These are phyloP conservation scores for Elysia chlorotica DNA, from an alignment of 1,140 invertebrate species.

Conservation along the genomic window DNA sequence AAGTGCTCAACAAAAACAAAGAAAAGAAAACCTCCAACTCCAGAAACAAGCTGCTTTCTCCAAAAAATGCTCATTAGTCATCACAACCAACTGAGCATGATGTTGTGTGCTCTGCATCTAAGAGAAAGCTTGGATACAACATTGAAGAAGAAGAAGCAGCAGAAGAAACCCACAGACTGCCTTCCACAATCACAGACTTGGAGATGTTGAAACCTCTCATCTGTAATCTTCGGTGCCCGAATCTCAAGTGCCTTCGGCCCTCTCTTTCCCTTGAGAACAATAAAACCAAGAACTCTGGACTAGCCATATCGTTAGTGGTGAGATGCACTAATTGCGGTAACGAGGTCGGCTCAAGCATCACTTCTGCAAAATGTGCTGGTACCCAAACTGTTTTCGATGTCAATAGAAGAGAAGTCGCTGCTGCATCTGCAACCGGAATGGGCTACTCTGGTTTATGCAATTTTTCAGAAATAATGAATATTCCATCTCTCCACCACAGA, in stretches of 20 bases:
- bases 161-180: not conserved
- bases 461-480: not conserved
- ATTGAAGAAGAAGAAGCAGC: not conserved
- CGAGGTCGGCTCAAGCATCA: not conserved
- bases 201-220: not conserved
- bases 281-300: not conserved
- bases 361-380: not conserved
- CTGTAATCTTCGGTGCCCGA: not conserved
- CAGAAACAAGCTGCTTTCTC: too few relatives aligned
- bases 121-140: not conserved
- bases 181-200: not conserved
- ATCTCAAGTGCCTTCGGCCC: not conserved
- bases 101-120: slow-evolving; percentile 3
- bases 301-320: not conserved
- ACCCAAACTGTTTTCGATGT: not conserved
- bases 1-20: too few relatives aligned
- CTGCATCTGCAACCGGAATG: not conserved
- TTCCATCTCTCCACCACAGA: not conserved
- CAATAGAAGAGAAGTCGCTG: not conserved
- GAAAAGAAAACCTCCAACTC: too few relatives aligned
- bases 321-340: not conserved
- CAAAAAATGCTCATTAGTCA: too few relatives aligned
- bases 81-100: not conserved
- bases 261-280: slow-evolving; percentile 1
- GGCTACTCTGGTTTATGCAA: not conserved